Conservation (phyloP, 2,113 vertebrate species). For the Lanius collurio region DNA sequence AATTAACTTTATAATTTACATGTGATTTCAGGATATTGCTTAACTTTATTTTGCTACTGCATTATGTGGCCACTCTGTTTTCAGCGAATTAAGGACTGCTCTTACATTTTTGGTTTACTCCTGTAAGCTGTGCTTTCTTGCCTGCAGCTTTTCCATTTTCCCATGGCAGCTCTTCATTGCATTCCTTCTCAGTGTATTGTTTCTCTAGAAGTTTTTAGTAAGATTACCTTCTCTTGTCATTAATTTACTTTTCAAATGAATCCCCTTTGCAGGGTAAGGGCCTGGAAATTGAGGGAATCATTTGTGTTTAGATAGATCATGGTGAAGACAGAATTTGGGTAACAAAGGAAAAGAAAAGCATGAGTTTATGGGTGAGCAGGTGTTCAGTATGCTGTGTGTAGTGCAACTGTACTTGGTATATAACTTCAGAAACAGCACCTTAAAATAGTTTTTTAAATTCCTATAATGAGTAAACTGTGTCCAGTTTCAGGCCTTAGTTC, state of each 20-base stretch:
- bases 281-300: not conserved
- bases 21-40: not conserved
- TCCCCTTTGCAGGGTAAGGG: not conserved
- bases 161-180: rapidly evolving
- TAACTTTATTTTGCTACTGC: not conserved
- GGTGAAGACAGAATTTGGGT: not conserved
- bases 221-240: not conserved
- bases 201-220: not conserved
- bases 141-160: not conserved
- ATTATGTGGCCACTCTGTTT: not conserved
- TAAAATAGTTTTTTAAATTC: not conserved
- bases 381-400: not conserved
- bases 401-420: not conserved
- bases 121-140: not conserved
- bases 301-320: not conserved
- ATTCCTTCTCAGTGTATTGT: not conserved
- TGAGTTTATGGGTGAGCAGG: not conserved
- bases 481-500: not conserved
- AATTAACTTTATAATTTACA: not conserved
- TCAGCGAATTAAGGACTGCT: not conserved
- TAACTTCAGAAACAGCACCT: not conserved
- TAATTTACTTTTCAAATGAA: not conserved
- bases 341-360: not conserved
- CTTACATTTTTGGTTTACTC: not conserved
- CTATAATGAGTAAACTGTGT: not conserved